Conservation (phyloP, 2,797 vertebrate species). For the Halcyon chelicuti region DNA sequence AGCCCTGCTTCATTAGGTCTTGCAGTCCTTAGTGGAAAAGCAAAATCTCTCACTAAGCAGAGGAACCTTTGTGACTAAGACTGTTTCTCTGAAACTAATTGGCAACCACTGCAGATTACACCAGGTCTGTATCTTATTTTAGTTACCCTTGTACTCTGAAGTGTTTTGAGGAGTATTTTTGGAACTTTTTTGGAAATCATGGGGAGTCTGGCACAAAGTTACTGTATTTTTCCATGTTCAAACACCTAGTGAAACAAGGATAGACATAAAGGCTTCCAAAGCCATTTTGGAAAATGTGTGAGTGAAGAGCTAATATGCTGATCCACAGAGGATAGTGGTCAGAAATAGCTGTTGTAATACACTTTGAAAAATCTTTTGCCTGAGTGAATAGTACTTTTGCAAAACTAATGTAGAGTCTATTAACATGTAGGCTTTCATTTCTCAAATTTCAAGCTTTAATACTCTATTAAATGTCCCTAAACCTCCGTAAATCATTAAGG, state of each 20-base stretch:
- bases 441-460: neutral
- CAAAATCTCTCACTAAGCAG: neutral
- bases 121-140: neutral
- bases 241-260: neutral
- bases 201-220: neutral
- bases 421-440: neutral
- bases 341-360: neutral
- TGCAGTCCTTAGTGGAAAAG: neutral
- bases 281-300: neutral
- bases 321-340: neutral
- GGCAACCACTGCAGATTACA: neutral
- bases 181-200: neutral
- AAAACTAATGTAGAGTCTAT: neutral
- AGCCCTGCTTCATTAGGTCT: neutral
- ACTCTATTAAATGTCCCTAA: neutral
- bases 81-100: neutral
- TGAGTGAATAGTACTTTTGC: neutral
- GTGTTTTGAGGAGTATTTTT: constrained; percentile 6
- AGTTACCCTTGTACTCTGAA: neutral
- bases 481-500: neutral
- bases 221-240: neutral
- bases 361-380: neutral
- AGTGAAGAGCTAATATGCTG: neutral
- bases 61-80: neutral
- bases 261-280: neutral